A percentile compares a stretch with the other conserved stretches of the same genome.
Evolutionary conservation across 2,888 invertebrate genomes (phyloP).

Genomic region (Yponomeuta cagnagella): DNA sequence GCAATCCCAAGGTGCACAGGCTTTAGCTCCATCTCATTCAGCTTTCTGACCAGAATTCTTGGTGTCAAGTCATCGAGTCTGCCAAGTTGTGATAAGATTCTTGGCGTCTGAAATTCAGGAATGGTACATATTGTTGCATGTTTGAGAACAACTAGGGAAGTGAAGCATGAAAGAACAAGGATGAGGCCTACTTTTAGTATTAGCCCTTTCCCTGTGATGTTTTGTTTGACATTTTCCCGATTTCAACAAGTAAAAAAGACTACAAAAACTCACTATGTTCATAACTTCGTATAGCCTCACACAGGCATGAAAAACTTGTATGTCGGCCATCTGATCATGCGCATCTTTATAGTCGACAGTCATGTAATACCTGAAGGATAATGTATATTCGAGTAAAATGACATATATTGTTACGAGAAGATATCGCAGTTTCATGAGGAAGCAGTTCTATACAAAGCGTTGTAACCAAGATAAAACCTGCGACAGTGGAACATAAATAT

Average conservation of each 20-base stretch:
- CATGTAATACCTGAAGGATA: constrained; percentile 36
- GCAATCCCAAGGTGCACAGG: constrained; percentile 54
- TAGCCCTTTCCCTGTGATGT: no score
- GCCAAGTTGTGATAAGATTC: constrained; percentile 49
- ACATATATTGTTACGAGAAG: no score
- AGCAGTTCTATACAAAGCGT: no score
- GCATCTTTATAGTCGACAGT: constrained; percentile 52
- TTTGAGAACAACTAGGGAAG: not conserved
- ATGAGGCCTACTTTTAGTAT: no score
- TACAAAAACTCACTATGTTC: constrained; percentile 39
- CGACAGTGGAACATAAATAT: no score
- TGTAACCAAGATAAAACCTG: no score
- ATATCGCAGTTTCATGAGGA: no score
- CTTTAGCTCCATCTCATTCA: constrained; percentile 46
- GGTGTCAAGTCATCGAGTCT: constrained; percentile 54
- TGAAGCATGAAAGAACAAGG: not conserved
- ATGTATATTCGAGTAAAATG: no score
- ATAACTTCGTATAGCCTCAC: constrained; percentile 55
- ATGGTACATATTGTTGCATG: not conserved
- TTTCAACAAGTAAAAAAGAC: no score
- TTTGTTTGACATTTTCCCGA: no score
- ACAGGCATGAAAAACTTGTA: constrained; percentile 58
- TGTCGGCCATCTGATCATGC: constrained; percentile 63
- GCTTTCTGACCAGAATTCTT: constrained; percentile 39
- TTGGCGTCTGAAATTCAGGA: constrained; percentile 41